Conservation (phyloP, 2,888 invertebrate genomes). For the Agonopterix arenella region DNA sequence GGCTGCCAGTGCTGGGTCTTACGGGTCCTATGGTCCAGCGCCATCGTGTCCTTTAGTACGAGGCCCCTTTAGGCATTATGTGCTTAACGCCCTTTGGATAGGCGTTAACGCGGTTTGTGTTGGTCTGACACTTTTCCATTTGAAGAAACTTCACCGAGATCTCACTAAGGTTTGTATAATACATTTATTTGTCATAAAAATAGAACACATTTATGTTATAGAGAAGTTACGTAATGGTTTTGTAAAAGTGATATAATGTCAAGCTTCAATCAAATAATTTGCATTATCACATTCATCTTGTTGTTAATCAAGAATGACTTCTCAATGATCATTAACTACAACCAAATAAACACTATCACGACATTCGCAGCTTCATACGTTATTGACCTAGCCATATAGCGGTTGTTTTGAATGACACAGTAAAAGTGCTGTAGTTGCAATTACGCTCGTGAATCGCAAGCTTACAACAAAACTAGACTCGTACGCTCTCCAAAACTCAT, state of each 20-base stretch:
- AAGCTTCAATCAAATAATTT: constrained; percentile 36
- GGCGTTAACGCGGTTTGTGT: constrained; percentile 92
- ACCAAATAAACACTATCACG: constrained; percentile 16
- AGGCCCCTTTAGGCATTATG: constrained; percentile 92
- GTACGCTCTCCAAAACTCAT: constrained; percentile 26
- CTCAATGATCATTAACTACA: constrained; percentile 45
- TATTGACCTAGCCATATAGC: constrained; percentile 23
- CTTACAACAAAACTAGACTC: constrained; percentile 21
- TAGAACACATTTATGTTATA: constrained; percentile 29
- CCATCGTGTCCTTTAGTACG: constrained; percentile 92
- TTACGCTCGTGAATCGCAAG: constrained; percentile 24
- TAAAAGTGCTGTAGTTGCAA: constrained; percentile 38
- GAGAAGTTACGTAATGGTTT: constrained; percentile 37
- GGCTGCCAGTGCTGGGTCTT: constrained; percentile 85
- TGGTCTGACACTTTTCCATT: constrained; percentile 87
- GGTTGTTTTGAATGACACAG: constrained; percentile 35
- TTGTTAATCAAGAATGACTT: constrained; percentile 30
- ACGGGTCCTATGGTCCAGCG: constrained; percentile 81
- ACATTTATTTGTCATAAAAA: not conserved
- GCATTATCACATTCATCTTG: constrained; percentile 37
- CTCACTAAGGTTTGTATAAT: constrained; percentile 79
- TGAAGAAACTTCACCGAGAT: constrained; percentile 88
- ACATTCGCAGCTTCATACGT: constrained; percentile 46
- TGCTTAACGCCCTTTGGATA: constrained; percentile 94
- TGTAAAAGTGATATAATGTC: too few species aligned